Evolutionary conservation across 1,140 invertebrate species (phyloP).

Genomic region (Sitophilus oryzae): DNA sequence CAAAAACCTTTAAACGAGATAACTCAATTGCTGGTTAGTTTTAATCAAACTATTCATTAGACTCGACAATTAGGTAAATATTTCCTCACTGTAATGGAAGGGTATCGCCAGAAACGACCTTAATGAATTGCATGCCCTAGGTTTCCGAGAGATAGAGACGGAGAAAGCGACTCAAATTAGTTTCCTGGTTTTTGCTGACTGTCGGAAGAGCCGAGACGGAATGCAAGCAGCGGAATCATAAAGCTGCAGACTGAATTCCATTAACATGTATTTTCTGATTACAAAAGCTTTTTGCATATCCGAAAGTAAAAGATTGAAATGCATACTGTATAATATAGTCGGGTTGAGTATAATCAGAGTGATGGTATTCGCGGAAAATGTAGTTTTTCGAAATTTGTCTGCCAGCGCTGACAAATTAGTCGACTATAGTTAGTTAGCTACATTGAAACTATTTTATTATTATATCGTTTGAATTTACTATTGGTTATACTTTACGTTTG

Average conservation of each 20-base stretch:
- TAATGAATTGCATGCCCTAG: conserved; percentile 9
- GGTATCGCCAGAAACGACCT: neutral
- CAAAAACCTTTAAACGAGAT: too few species aligned
- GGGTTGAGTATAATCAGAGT: too few species aligned
- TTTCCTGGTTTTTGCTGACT: neutral
- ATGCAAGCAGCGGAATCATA: neutral
- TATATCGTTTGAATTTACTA: too few species aligned
- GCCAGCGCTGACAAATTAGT: too few species aligned
- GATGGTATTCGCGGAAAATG: too few species aligned
- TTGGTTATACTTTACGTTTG: too few species aligned
- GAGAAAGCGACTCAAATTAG: conserved; percentile 1
- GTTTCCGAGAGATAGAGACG: neutral
- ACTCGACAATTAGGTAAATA: conserved; percentile 14
- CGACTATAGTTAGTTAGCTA: too few species aligned
- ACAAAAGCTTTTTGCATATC: neutral
- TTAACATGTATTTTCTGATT: neutral
- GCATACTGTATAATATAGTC: too few species aligned
- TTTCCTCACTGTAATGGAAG: conserved; percentile 12
- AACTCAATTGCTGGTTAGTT: conserved; percentile 1
- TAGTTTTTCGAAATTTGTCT: too few species aligned
- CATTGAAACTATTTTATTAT: too few species aligned
- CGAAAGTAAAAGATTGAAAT: neutral
- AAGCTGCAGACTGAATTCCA: neutral
- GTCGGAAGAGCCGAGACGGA: neutral
- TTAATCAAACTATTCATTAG: conserved; percentile 13